These are phyloP conservation scores for Cheumatopsyche charites DNA, from an alignment of 1,140 invertebrate species.

Conservation along the genomic window DNA sequence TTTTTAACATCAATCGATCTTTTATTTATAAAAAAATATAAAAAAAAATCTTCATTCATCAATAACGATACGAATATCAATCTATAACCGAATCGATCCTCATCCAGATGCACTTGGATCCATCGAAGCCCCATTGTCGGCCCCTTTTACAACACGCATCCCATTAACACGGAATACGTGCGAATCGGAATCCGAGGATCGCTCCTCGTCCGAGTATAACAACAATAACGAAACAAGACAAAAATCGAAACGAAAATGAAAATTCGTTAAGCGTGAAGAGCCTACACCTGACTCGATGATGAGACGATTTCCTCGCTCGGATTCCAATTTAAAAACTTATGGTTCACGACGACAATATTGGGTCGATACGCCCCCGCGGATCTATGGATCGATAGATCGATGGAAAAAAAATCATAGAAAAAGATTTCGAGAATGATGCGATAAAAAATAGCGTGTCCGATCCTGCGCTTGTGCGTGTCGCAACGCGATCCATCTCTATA, in stretches of 20 bases:
- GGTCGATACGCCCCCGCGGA: slow-evolving; percentile 24
- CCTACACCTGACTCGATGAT: slow-evolving; percentile 44
- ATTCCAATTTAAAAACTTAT: no score
- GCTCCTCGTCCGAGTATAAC: slow-evolving; percentile 4
- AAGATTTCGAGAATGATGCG: slow-evolving; percentile 2
- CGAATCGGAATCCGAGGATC: slow-evolving; percentile 42
- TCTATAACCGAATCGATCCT: no score
- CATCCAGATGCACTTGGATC: no score
- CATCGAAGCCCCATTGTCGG: no score
- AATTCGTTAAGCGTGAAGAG: background rate
- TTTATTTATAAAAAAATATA: no score
- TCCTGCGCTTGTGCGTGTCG: slow-evolving; percentile 24
- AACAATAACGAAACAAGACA: no score
- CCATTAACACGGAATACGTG: slow-evolving; percentile 42
- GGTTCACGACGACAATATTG: slow-evolving; percentile 46
- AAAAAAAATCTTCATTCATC: no score
- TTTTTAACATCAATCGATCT: no score
- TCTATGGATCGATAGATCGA: slow-evolving; percentile 44
- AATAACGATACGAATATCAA: no score
- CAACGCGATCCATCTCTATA: background rate
- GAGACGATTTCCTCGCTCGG: slow-evolving; percentile 13
- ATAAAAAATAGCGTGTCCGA: slow-evolving; percentile 46
- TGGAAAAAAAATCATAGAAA: background rate
- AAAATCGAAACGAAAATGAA: background rate
- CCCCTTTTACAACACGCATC: no score